phyloP scores from a whole-genome alignment of 2,113 vertebrate species.

The Athene cunicularia region DNA sequence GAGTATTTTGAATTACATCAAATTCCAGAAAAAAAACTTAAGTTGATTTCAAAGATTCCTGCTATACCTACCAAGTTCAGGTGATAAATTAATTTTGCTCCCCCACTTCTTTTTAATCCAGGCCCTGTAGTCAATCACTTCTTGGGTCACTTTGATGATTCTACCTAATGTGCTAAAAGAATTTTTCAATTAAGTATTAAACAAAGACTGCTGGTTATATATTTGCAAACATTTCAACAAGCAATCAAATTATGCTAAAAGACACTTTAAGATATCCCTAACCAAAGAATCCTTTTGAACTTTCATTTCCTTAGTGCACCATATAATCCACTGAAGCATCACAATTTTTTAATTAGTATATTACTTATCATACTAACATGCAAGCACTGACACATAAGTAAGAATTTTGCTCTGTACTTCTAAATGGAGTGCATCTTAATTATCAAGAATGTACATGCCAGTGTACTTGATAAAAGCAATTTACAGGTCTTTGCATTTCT shows the following conservation, averaged over 20 bases:
- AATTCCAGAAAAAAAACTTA: not conserved
- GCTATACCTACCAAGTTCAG: constrained; percentile 74
- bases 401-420: not conserved
- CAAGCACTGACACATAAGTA: not conserved
- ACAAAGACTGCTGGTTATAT: constrained; percentile 23
- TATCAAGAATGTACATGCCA: not conserved
- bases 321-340: not conserved
- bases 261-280: not conserved
- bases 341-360: not conserved
- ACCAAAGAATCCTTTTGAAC: not conserved
- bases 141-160: constrained; percentile 96
- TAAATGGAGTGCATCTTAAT: not conserved
- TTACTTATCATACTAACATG: not conserved
- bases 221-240: constrained; percentile 40
- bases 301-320: not conserved
- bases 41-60: not conserved
- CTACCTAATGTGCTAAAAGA: constrained; percentile 89
- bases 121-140: constrained; percentile 94
- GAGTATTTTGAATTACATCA: not conserved
- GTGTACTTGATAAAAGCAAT: not conserved
- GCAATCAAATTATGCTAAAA: not conserved
- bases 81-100: constrained; percentile 58
- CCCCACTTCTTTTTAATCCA: constrained; percentile 95
- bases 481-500: not conserved
- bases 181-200: not conserved